Conservation (phyloP, 2,888 invertebrate genomes). For the Tinea trinotella region DNA sequence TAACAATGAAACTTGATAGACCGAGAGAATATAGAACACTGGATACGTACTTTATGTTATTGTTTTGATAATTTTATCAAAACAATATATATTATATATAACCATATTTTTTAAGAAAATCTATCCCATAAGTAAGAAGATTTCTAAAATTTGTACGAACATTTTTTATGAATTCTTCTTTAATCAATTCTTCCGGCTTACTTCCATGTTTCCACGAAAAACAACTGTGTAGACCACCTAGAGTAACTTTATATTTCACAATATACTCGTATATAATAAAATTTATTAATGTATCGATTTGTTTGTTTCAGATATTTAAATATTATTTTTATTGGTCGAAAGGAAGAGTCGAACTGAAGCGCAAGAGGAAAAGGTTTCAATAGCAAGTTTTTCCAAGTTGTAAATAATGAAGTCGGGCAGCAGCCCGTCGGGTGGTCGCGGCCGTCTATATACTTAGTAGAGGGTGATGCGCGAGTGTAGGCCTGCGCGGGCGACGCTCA, state of each 20-base stretch:
- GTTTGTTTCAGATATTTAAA: constrained; percentile 2
- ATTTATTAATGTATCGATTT: neutral
- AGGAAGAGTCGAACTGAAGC: constrained; percentile 28
- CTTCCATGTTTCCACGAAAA: too few species aligned
- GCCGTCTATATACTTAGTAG: constrained; percentile 57
- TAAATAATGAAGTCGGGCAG: constrained; percentile 62
- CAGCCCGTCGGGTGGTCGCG: constrained; percentile 48
- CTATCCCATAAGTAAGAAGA: too few species aligned
- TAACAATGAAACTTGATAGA: neutral
- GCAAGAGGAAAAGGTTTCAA: constrained; percentile 26
- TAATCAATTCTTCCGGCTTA: too few species aligned
- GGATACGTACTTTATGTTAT: neutral
- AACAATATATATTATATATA: neutral
- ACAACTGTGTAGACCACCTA: too few species aligned
- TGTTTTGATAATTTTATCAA: neutral
- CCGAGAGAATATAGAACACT: neutral
- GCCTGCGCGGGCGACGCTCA: constrained; percentile 45
- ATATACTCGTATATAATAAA: too few species aligned
- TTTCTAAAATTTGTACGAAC: too few species aligned
- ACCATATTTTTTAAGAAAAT: neutral
- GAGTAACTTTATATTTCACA: too few species aligned
- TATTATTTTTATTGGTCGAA: neutral
- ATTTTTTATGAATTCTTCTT: too few species aligned
- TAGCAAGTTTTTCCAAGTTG: constrained; percentile 2
- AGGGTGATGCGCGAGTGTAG: constrained; percentile 51